phyloP scores from a whole-genome alignment of 2,888 invertebrate species.

The Phania funesta region DNA sequence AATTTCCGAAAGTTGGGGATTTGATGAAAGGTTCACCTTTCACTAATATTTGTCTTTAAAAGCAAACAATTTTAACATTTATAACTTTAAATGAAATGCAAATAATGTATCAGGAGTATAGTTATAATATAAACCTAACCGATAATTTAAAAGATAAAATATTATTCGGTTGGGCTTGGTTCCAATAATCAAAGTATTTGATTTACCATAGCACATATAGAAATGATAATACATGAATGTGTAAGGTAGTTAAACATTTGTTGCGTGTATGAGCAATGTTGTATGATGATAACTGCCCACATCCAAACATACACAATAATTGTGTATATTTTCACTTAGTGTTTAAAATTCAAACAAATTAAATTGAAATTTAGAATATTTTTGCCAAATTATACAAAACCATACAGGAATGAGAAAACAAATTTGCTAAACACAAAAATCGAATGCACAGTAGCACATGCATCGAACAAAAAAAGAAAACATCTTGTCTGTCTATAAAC shows the following conservation, averaged over 20 bases:
- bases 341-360: conserved; percentile 47
- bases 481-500: conserved; percentile 39
- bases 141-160: conserved; percentile 29
- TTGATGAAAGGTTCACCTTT: too few relatives aligned
- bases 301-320: conserved; percentile 23
- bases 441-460: conserved; percentile 48
- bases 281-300: not conserved
- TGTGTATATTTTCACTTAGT: conserved; percentile 9
- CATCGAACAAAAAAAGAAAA: conserved; percentile 36
- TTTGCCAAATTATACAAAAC: conserved; percentile 58
- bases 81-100: too few relatives aligned
- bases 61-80: too few relatives aligned
- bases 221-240: not conserved
- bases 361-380: conserved; percentile 58
- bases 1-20: too few relatives aligned
- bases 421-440: conserved; percentile 47
- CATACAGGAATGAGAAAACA: conserved; percentile 30
- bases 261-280: too few relatives aligned
- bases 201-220: conserved; percentile 28
- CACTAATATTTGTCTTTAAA: too few relatives aligned
- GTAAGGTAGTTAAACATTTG: not conserved
- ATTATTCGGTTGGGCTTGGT: conserved; percentile 42
- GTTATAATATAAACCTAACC: not conserved
- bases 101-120: too few relatives aligned
- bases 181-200: conserved; percentile 49